A percentile compares a stretch with the other conserved stretches of the same genome.
These are phyloP conservation scores for Lontra canadensis DNA, from an alignment of 2,113 vertebrate genomes.

Conservation along the genomic window DNA sequence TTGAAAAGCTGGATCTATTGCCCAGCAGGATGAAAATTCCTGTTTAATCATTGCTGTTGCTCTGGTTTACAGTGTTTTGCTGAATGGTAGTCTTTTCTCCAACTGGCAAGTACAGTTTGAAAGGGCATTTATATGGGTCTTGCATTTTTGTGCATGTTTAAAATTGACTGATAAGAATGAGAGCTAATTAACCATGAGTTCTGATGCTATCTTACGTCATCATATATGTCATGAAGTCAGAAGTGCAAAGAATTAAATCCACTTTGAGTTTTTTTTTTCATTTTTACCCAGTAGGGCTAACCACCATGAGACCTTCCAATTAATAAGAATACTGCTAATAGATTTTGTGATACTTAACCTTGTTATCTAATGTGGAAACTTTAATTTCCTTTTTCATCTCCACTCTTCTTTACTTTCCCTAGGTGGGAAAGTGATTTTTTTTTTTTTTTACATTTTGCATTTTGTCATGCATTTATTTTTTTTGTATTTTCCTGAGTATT, in stretches of 20 bases:
- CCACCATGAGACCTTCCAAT: background rate
- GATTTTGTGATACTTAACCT: background rate
- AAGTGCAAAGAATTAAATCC: background rate
- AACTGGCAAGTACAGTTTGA: background rate
- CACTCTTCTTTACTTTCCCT: background rate
- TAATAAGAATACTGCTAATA: background rate
- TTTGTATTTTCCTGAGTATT: background rate
- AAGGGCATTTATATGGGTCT: background rate
- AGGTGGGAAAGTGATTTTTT: background rate
- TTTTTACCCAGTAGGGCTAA: background rate
- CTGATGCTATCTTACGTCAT: background rate
- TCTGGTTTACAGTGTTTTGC: background rate
- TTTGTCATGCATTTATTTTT: no score
- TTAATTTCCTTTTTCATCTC: background rate
- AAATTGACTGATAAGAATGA: background rate
- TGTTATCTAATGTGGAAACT: background rate
- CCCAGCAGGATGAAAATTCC: background rate
- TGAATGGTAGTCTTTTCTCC: background rate
- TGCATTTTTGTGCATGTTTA: background rate
- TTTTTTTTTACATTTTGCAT: background rate
- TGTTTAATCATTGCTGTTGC: background rate
- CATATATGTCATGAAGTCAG: background rate
- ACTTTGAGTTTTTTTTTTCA: no score
- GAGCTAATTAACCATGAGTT: background rate
- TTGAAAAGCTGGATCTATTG: background rate